phyloP scores from a whole-genome alignment of 2,888 invertebrate genomes.

The Mimumesa dahlbomi region DNA sequence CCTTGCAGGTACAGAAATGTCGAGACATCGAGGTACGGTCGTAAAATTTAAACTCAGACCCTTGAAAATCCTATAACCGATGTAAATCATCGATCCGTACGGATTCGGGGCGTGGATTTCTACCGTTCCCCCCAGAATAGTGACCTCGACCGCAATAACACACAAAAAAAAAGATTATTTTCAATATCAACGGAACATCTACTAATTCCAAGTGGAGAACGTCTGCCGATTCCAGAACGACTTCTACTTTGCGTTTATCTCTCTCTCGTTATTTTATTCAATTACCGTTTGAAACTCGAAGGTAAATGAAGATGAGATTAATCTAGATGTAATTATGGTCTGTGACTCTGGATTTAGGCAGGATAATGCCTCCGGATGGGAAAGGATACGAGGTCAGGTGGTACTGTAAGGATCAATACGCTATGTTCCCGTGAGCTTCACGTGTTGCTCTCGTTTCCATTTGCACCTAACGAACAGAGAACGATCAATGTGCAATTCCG shows the following conservation, averaged over 20 bases:
- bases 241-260: neutral
- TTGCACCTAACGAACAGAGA: slow-evolving; percentile 40
- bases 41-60: slow-evolving; percentile 4
- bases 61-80: slow-evolving; percentile 7
- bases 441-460: slow-evolving; percentile 67
- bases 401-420: slow-evolving; percentile 68
- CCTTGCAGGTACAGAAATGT: neutral
- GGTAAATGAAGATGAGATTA: slow-evolving; percentile 22
- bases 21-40: neutral
- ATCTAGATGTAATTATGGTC: slow-evolving; percentile 32
- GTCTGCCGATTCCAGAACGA: too few relatives aligned
- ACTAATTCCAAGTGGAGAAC: neutral
- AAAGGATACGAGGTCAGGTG: slow-evolving; percentile 65
- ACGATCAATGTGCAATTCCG: slow-evolving; percentile 24
- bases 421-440: slow-evolving; percentile 60
- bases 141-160: slow-evolving; percentile 31
- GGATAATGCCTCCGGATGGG: slow-evolving; percentile 44
- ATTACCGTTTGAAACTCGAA: neutral
- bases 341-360: slow-evolving; percentile 32
- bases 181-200: slow-evolving; percentile 16
- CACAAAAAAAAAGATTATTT: slow-evolving; percentile 37
- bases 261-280: neutral
- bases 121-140: slow-evolving; percentile 1
- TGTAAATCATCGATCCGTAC: slow-evolving; percentile 36
- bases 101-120: neutral